Conservation (phyloP, 64 coral and sea anemone species). For the Astreopora myriophthalma region DNA sequence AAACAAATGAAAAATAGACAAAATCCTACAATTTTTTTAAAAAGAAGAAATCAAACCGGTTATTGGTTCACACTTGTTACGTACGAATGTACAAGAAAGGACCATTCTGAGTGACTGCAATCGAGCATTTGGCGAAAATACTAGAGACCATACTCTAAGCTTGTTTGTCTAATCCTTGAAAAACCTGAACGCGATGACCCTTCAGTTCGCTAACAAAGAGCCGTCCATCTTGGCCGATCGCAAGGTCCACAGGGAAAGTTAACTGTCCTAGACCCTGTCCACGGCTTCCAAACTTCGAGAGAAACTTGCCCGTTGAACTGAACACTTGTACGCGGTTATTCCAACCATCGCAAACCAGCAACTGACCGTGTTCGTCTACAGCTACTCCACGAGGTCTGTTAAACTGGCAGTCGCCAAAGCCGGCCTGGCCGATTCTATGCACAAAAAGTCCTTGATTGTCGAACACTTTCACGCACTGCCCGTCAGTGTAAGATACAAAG, state of each 20-base stretch:
- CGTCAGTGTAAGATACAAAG: slow-evolving; percentile 37
- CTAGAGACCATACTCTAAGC: not conserved
- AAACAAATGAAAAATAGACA: not conserved
- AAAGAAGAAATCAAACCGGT: not conserved
- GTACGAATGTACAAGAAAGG: slow-evolving; percentile 3
- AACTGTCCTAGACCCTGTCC: slow-evolving; percentile 17
- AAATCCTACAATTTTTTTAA: not conserved
- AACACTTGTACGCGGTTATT: slow-evolving; percentile 71
- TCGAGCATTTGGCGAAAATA: not conserved
- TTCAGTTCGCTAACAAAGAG: slow-evolving; percentile 27
- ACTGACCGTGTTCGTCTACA: slow-evolving; percentile 55
- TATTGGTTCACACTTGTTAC: not conserved
- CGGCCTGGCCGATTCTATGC: slow-evolving; percentile 22
- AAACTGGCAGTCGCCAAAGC: slow-evolving; percentile 28
- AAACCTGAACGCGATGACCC: slow-evolving; percentile 36
- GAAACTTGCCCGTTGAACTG: slow-evolving; percentile 23
- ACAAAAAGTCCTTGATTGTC: not conserved
- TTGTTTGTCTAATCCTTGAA: slow-evolving; percentile 49
- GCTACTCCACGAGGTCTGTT: slow-evolving; percentile 54
- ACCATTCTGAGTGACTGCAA: not conserved
- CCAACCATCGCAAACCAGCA: slow-evolving; percentile 57
- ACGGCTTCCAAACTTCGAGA: slow-evolving; percentile 57
- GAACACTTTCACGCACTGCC: slow-evolving; percentile 41
- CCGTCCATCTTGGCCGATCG: slow-evolving; percentile 25
- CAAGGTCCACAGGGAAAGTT: slow-evolving; percentile 27